A percentile compares a stretch with the other conserved stretches of the same genome.
phyloP scores from a whole-genome alignment of 2,888 invertebrate genomes.

The Clusia tigrina region DNA sequence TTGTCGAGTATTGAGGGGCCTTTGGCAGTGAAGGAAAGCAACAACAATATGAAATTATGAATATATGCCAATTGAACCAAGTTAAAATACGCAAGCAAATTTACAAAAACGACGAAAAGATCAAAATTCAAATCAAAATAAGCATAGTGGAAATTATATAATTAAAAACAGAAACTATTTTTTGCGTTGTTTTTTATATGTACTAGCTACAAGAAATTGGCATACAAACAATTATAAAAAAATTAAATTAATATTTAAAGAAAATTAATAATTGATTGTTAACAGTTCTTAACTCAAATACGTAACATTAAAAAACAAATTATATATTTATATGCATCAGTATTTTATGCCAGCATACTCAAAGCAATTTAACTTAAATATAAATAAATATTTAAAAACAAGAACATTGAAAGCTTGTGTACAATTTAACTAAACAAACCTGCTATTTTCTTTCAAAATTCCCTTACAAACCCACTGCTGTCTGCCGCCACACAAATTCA shows the following conservation, averaged over 20 bases:
- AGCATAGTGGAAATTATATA: background rate
- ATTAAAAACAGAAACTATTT: background rate
- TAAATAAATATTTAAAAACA: background rate
- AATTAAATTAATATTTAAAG: background rate
- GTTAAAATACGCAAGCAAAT: background rate
- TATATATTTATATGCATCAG: too few species aligned
- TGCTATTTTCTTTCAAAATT: constrained; percentile 32
- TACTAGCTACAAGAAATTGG: background rate
- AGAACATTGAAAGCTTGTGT: background rate
- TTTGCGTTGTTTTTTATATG: too few species aligned
- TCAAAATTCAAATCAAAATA: background rate
- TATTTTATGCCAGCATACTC: constrained; percentile 11
- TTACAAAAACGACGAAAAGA: too few species aligned
- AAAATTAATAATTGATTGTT: too few species aligned
- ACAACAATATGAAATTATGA: too few species aligned
- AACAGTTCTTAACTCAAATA: too few species aligned
- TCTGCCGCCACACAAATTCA: constrained; percentile 10
- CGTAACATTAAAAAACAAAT: background rate
- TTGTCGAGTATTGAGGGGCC: too few species aligned
- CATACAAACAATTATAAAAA: background rate
- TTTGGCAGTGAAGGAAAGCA: constrained; percentile 18
- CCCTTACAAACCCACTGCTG: constrained; percentile 7
- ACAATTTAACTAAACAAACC: constrained; percentile 37
- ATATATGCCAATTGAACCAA: background rate
- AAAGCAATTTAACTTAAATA: background rate